A percentile compares a stretch with the other conserved stretches of the same genome.
phyloP scores from a whole-genome alignment of 2,888 invertebrate genomes.

The Trachelus tabidus region DNA sequence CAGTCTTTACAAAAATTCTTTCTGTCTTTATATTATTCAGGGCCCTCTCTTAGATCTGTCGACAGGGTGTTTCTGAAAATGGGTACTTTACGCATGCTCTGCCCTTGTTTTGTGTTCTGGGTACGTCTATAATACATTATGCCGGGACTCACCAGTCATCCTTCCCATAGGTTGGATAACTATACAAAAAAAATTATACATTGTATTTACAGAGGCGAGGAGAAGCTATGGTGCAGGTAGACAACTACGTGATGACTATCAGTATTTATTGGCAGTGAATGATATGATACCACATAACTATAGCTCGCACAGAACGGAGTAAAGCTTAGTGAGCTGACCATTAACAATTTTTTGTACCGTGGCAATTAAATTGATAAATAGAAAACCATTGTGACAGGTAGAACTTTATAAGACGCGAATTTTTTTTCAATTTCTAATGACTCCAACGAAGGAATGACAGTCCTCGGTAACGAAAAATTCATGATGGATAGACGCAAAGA shows the following conservation, averaged over 20 bases:
- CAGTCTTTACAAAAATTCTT: background rate
- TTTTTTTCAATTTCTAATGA: background rate
- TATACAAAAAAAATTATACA: constrained; percentile 61
- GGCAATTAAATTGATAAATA: background rate
- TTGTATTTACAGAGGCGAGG: constrained; percentile 49
- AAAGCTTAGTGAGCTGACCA: background rate
- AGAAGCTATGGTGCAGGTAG: constrained; percentile 30
- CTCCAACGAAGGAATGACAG: background rate
- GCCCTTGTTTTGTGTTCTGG: constrained; percentile 3
- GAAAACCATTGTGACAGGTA: background rate
- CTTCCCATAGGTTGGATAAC: constrained; percentile 72
- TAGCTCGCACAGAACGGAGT: background rate
- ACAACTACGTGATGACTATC: constrained; percentile 10
- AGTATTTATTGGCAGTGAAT: background rate
- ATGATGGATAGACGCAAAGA: background rate
- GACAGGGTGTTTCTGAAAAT: background rate
- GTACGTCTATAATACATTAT: constrained; percentile 51
- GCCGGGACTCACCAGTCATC: constrained; percentile 71
- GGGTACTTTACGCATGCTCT: constrained; percentile 5
- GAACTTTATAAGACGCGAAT: background rate
- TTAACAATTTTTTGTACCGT: background rate
- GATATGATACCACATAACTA: background rate
- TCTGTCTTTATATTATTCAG: background rate
- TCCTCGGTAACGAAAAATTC: background rate
- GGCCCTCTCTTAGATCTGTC: background rate